A percentile compares a stretch with the other conserved stretches of the same genome.
Evolutionary conservation across 2,888 invertebrate genomes (phyloP).

Genomic region (Anoplius nigerrimus): DNA sequence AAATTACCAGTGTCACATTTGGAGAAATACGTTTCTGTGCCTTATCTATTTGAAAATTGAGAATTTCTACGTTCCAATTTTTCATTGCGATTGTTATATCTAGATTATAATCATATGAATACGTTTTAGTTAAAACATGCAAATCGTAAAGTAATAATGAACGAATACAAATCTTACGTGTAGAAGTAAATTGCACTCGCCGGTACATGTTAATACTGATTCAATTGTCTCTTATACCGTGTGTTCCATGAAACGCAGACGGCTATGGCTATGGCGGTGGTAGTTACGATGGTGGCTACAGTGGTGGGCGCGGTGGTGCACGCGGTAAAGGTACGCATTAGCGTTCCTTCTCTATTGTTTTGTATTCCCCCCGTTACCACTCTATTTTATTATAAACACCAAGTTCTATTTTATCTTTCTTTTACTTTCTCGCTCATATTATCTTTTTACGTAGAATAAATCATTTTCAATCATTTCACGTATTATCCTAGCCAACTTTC

Average conservation of each 20-base stretch:
- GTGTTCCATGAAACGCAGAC: slow-evolving; percentile 77
- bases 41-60: too few species aligned
- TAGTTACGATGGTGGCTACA: slow-evolving; percentile 92
- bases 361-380: slow-evolving; percentile 42
- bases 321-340: slow-evolving; percentile 88
- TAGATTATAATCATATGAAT: neutral
- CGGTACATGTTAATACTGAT: slow-evolving; percentile 58
- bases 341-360: slow-evolving; percentile 73
- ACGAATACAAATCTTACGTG: slow-evolving; percentile 13
- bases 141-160: neutral
- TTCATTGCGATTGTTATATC: neutral
- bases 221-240: slow-evolving; percentile 69
- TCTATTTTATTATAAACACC: slow-evolving; percentile 37
- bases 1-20: too few species aligned
- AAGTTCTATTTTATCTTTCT: slow-evolving; percentile 3
- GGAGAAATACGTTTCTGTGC: too few species aligned
- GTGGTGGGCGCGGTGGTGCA: slow-evolving; percentile 89
- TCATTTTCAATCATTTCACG: slow-evolving; percentile 16
- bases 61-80: too few species aligned
- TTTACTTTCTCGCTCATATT: neutral
- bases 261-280: slow-evolving; percentile 90
- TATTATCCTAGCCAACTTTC: neutral
- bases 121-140: neutral
- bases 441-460: too few species aligned
- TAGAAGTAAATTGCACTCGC: slow-evolving; percentile 37